Evolutionary conservation across 1,140 invertebrate species (phyloP).

Genomic region (Chionoecetes opilio): DNA sequence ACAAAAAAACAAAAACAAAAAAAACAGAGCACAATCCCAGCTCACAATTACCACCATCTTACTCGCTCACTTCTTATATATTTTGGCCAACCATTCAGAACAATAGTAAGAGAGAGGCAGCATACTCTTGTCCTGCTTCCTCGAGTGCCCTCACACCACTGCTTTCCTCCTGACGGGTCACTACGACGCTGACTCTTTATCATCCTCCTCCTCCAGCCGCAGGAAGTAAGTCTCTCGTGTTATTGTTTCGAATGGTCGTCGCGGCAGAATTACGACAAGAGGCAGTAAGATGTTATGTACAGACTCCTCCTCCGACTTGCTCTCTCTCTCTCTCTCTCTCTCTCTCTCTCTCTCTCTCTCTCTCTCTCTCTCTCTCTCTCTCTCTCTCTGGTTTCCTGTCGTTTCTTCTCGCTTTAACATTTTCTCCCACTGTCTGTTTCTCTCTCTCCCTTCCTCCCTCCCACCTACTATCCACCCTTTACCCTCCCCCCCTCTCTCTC

Average conservation of each 20-base stretch:
- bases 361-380: slow-evolving; percentile 12
- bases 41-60: no score
- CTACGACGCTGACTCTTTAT: background rate
- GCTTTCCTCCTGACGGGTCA: no score
- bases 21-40: no score
- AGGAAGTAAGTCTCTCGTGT: background rate
- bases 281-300: background rate
- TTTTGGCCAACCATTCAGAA: no score
- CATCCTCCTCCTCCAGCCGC: background rate
- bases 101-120: no score
- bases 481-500: background rate
- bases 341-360: slow-evolving; percentile 8
- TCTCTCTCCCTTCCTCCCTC: background rate
- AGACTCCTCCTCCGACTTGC: no score
- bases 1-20: no score
- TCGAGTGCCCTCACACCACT: no score
- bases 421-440: background rate
- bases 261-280: background rate
- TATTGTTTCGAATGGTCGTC: background rate
- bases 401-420: background rate
- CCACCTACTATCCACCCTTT: background rate
- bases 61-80: no score
- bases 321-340: background rate
- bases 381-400: background rate
- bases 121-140: no score